These are phyloP conservation scores for Polydrusus tereticollis DNA, from an alignment of 2,888 invertebrate species.

Conservation along the genomic window DNA sequence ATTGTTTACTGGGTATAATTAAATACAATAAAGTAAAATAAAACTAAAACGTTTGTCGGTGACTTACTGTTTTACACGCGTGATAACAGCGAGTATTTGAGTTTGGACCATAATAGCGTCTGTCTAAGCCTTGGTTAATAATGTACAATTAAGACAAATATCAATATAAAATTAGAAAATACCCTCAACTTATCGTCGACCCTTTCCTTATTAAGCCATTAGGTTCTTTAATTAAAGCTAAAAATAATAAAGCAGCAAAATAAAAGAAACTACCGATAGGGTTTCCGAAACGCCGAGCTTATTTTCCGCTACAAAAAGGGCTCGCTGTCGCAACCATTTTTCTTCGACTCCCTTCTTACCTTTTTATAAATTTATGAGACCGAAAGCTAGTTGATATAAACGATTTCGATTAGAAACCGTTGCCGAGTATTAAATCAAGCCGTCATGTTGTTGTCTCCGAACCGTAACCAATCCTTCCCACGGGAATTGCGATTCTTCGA, in stretches of 20 bases:
- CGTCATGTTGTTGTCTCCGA: conserved; percentile 47
- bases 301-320: not conserved
- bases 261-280: not conserved
- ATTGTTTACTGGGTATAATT: no score
- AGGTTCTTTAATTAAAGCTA: no score
- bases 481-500: conserved; percentile 35
- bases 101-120: no score
- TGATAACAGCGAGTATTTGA: no score
- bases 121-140: no score
- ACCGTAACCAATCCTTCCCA: conserved; percentile 44
- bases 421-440: conserved; percentile 45
- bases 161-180: no score
- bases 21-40: no score
- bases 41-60: no score
- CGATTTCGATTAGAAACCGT: conserved; percentile 41
- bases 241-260: not conserved
- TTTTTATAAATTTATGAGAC: conserved; percentile 23
- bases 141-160: no score
- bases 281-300: not conserved
- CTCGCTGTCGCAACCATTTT: not conserved
- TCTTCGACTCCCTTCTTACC: conserved; percentile 11
- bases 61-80: no score
- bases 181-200: no score
- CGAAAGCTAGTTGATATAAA: conserved; percentile 41
- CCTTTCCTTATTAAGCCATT: no score